Evolutionary conservation across 2,113 vertebrate genomes (phyloP), one percentile per base, ranked within the genome.

Genomic region (Oenanthe oenanthe): DNA sequence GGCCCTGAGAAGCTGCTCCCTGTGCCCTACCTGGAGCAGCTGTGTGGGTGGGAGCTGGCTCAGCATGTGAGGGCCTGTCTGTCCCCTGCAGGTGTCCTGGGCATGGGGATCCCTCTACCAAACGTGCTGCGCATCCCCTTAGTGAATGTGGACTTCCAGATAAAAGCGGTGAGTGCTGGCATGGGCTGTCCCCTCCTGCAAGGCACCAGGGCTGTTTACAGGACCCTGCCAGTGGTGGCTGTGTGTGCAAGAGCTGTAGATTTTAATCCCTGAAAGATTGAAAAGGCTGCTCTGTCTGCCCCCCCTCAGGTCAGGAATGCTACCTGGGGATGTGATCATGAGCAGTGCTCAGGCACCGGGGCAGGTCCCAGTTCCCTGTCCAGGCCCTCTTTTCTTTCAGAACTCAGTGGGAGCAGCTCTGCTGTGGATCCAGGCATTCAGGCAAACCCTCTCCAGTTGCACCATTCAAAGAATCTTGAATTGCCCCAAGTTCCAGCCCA

Each of bases 31-130:
- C 51, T 2, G 66, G 7, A 8, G 56, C 60, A 26, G 87, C 36
- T 22, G 43, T 1, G 0, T 4, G 47, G 10, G 5, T 0, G 14
- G 45, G 71, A 26, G 51, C 47, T 28, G 56, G 50, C 36, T 78
- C 54, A 0, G 22, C 4, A 5, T 1, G 3, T 65, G 3, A 78
- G 71, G 67, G 21, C 32, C 56, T 31, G 17, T 54, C 36, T 93
- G 68, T 93, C 16, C 60, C 88, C 76, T 32, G 25, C 71, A 96
- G 96, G 6, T 10, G 43, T 13, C 42, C 84, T 96, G 74, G 3
- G 7, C 12, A 1, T 10, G 0, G 91, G 92, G 29, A 82, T 94
- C 65, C 95, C 96, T 0, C 89, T 96, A 53, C 89, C 95, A 0
- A 60, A 24, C 0, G 18, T 97, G 77, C 34, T 96, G 58, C 76